A percentile compares a stretch with the other conserved stretches of the same genome.
Conservation (phyloP, 2,113 vertebrate species). For the Cynopterus brachyotis region DNA sequence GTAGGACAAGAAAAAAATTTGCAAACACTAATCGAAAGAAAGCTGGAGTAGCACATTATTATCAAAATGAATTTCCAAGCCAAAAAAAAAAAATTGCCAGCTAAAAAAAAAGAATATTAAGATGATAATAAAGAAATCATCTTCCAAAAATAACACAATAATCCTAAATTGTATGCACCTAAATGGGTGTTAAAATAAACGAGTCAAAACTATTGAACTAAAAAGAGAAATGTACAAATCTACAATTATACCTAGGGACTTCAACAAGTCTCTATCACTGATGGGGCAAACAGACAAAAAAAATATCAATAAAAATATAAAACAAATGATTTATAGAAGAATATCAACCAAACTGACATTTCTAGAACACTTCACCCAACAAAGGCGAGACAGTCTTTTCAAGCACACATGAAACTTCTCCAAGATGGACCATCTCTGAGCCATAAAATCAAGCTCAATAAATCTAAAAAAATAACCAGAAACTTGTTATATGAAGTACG, state of each 20-base stretch:
- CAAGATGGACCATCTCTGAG: not conserved
- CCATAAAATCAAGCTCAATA: not conserved
- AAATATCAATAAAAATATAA: not conserved
- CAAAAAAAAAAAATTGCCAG: not conserved
- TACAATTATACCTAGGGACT: not conserved
- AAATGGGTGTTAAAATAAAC: not conserved
- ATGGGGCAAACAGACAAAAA: not conserved
- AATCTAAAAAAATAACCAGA: not conserved
- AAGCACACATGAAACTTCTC: not conserved
- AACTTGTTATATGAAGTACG: not conserved
- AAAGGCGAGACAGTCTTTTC: not conserved
- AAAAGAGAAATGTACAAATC: not conserved
- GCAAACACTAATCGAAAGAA: not conserved
- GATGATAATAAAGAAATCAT: not conserved
- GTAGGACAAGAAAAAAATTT: not conserved
- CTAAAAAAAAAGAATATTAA: not conserved
- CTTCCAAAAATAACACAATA: not conserved
- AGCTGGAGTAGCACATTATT: not conserved
- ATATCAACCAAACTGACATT: not conserved
- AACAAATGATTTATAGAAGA: not conserved
- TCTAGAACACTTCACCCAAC: not conserved
- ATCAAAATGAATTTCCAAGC: not conserved
- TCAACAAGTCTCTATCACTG: not conserved
- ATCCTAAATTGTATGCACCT: not conserved
- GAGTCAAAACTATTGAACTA: not conserved